Evolutionary conservation across 2,888 invertebrate species (phyloP).

Genomic region (Endotricha flammealis): DNA sequence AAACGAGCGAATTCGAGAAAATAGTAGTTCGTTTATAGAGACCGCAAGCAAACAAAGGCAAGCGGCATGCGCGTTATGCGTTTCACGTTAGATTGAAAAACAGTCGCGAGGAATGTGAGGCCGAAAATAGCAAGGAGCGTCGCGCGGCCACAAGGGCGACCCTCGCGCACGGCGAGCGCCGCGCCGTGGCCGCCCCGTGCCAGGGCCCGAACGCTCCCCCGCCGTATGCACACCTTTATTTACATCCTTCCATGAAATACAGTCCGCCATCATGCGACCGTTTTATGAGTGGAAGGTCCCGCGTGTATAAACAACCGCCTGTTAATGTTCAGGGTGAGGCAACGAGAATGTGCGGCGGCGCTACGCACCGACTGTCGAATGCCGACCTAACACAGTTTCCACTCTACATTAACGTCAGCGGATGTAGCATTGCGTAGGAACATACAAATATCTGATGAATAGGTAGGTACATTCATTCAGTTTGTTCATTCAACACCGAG

Average conservation of each 20-base stretch:
- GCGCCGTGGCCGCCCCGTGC: constrained; percentile 29
- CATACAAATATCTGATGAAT: constrained; percentile 3
- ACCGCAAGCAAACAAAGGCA: constrained; percentile 57
- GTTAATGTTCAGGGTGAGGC: constrained; percentile 36
- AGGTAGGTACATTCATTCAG: constrained; percentile 1
- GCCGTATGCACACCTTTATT: constrained; percentile 61
- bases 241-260: constrained; percentile 59
- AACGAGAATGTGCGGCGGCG: constrained; percentile 16
- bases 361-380: background rate
- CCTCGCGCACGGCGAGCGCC: constrained; percentile 45
- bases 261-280: constrained; percentile 41
- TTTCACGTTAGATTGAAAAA: constrained; percentile 76
- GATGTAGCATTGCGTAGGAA: constrained; percentile 3
- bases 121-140: constrained; percentile 75
- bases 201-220: constrained; percentile 26
- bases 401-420: constrained; percentile 3
- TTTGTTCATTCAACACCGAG: background rate
- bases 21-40: constrained; percentile 36
- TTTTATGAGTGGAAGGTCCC: constrained; percentile 53
- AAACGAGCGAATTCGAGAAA: constrained; percentile 34
- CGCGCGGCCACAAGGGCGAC: constrained; percentile 71
- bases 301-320: constrained; percentile 41
- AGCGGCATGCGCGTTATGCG: constrained; percentile 67
- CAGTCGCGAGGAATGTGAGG: constrained; percentile 73
- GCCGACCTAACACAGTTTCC: background rate